Evolutionary conservation across 2,113 vertebrate species (phyloP).

Genomic region (Oceanites oceanicus): DNA sequence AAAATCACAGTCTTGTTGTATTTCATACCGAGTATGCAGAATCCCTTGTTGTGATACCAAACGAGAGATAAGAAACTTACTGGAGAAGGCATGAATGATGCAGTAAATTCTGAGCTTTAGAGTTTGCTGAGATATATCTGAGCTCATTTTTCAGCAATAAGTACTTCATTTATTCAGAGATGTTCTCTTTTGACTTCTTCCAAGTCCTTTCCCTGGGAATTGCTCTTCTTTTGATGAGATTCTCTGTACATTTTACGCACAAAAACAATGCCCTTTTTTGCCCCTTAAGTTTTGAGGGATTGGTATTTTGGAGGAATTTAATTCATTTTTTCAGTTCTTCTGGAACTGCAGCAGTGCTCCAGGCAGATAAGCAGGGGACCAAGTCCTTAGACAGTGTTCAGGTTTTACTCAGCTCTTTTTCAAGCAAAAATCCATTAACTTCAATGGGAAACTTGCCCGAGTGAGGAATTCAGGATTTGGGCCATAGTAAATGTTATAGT

Average conservation of each 20-base stretch:
- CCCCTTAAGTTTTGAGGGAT: neutral
- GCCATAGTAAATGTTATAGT: constrained; percentile 40
- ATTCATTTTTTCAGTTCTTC: constrained; percentile 6
- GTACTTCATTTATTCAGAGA: constrained; percentile 68
- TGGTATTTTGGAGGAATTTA: constrained; percentile 1
- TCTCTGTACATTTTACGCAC: neutral
- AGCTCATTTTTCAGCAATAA: constrained; percentile 76
- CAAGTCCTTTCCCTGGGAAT: constrained; percentile 36
- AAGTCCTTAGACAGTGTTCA: constrained; percentile 9
- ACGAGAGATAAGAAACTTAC: constrained; percentile 72
- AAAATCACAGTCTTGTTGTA: constrained; percentile 70
- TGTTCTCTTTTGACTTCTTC: constrained; percentile 54
- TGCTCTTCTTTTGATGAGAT: constrained; percentile 28
- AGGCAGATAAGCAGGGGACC: constrained; percentile 16
- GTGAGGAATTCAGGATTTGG: constrained; percentile 15
- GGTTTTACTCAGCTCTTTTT: constrained; percentile 51
- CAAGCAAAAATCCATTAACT: constrained; percentile 32
- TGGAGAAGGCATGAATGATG: constrained; percentile 56
- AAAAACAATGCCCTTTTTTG: neutral
- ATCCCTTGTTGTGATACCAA: constrained; percentile 73
- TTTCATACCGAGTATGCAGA: constrained; percentile 77
- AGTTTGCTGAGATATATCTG: constrained; percentile 62
- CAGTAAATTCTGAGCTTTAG: constrained; percentile 75
- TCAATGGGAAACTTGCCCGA: neutral
- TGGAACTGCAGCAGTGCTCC: neutral